Base-by-base conservation (phyloP, 2,888 invertebrate genomes). In the Caenorhabditis becei region DNA sequence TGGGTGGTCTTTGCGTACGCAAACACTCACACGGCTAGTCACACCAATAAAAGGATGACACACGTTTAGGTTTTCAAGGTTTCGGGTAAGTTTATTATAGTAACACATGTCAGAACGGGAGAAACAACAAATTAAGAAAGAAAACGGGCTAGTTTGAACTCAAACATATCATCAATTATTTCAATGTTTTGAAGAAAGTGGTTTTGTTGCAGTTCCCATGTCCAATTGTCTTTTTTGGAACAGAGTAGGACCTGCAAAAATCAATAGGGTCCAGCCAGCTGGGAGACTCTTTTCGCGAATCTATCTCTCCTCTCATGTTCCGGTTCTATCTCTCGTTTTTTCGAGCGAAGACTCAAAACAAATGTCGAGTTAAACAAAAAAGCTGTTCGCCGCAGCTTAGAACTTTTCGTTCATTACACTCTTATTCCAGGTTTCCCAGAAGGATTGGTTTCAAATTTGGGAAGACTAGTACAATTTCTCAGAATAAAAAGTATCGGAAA, bases 201-300 rank as follows among this genome's bases (percentile, higher is more conserved):
- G 4, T 47, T 62, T 49, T 58, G 53, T 18, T 80, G 80, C n/a
- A 51, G 20, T 44, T 82, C 49, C 82, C 80, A 84, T 3, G 78
- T 82, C 84, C 84, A 84, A 41, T 84, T 77, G 53, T 74, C 54
- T 37, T 37, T 56, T 32, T 84, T 82, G 16, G 82, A 78, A 49
- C 84, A 84, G 2, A 84, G 51, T 18, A 84, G 58, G 62, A 84
- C 78, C 84, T 84, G 72, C 58, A 82, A 84, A 63, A 66, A 65
- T 66, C 65, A 23, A 78, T 70, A 59, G n/a, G 74, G 59, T 65
- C 49, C 74, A 58, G 74, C 41, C 74, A 65, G 74, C 41, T 44
- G 51, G 24, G 58, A 66, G 35, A 23, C 24, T 26, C 24, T 63
- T 62, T 26, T 37, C 18, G n/a, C 54, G 10, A 26, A n/a, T 18